Evolutionary conservation across 2,888 invertebrate species (phyloP), one percentile per base, ranked within the genome.

Genomic region (Psylliodes chrysocephalus): DNA sequence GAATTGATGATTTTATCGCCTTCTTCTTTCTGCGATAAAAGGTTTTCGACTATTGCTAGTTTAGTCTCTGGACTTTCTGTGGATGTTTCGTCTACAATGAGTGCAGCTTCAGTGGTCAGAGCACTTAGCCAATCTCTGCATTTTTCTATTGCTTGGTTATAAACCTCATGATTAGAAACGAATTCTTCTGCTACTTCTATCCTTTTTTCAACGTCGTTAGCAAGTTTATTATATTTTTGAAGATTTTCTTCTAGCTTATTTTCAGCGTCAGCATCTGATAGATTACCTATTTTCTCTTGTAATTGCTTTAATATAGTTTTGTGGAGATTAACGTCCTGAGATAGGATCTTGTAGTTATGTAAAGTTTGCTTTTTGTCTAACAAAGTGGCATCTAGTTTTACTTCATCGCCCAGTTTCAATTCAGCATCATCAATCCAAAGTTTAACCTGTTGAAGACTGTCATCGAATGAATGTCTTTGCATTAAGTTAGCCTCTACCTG

Each of bases 381-480:
- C 51, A 97, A 84, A 0, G 91, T 92, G 0, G 94, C 88, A 74
- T 93, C 89, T 2, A 93, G 82, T 70, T 91, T 89, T 55, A 89
- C 86, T 53, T 89, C 89, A 35, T 89, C 88, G 1, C 90, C 88
- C 30, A 95, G 84, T 77, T 91, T 91, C 51, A 87, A 86, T 78
- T 92, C 91, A 0, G 89, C 88, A 72, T 95, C 95, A 59, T 87
- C 86, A 22, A 97, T 87, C 93, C 96, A 97, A 77, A 91, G 89
- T 71, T 91, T 90, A 5, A 96, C 90, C 86, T 95, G 95, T 47
- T 90, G 90, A 72, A 93, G 92, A 67, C 94, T 95, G 74, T 96
- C 96, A 79, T 96, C 96, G 79, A 97, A 95, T 0, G 95, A 95
- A 2, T 94, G 93, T 81, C 96, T 88, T 74, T 96, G 94, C 79